A percentile compares a stretch with the other conserved stretches of the same genome.
These are phyloP conservation scores for Corythaixoides concolor DNA, from an alignment of 2,113 vertebrate genomes.

Conservation along the genomic window DNA sequence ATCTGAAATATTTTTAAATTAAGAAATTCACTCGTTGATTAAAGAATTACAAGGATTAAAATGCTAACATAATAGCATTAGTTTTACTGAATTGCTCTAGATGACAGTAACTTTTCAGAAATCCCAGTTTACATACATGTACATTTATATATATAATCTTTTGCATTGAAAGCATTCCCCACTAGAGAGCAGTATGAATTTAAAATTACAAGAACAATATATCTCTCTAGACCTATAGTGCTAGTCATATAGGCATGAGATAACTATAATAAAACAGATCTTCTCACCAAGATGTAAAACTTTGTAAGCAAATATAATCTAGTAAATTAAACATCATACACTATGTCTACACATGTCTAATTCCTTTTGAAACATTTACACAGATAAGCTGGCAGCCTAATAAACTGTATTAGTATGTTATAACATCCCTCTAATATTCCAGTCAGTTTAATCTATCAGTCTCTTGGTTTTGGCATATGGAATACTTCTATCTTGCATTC, in stretches of 20 bases:
- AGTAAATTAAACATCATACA: neutral
- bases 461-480: neutral
- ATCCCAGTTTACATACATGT: neutral
- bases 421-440: neutral
- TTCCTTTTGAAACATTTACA: neutral
- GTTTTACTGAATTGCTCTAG: neutral
- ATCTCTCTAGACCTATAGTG: neutral
- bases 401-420: neutral
- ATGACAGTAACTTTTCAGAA: neutral
- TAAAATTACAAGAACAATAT: conserved; percentile 60
- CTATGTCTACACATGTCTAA: neutral
- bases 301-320: neutral
- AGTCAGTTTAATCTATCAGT: neutral
- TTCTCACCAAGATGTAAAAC: neutral
- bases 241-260: neutral
- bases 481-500: neutral
- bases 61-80: neutral
- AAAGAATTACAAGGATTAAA: neutral
- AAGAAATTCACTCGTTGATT: neutral
- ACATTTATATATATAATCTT: neutral
- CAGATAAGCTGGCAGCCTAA: neutral
- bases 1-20: neutral
- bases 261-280: neutral
- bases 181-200: conserved; percentile 81
- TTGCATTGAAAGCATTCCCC: conserved; percentile 68